Evolutionary conservation across 2,888 invertebrate genomes (phyloP).

Genomic region (Seira musarum): DNA sequence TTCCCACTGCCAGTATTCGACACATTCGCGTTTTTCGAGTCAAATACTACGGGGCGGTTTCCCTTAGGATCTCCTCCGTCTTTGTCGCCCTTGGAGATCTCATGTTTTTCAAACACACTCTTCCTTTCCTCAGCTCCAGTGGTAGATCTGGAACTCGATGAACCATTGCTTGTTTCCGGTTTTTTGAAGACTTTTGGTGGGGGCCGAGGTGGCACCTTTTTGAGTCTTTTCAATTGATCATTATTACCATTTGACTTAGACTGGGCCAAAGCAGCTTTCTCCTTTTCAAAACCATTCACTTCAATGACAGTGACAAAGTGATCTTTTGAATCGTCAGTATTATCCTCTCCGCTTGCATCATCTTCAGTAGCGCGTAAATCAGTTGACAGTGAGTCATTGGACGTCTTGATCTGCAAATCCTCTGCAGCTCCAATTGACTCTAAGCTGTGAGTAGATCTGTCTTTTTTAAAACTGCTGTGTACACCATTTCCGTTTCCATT

Average conservation of each 20-base stretch:
- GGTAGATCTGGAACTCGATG: slow-evolving; percentile 13
- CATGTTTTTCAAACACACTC: slow-evolving; percentile 37
- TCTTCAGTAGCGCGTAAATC: slow-evolving; percentile 71
- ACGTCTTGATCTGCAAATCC: slow-evolving; percentile 42
- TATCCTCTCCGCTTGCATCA: slow-evolving; percentile 62
- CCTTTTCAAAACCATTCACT: slow-evolving; percentile 80
- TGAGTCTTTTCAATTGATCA: slow-evolving; percentile 63
- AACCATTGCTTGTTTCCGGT: slow-evolving; percentile 18
- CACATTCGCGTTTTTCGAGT: slow-evolving; percentile 58
- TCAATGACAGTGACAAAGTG: slow-evolving; percentile 91
- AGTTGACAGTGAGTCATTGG: slow-evolving; percentile 45
- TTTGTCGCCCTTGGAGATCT: slow-evolving; percentile 36
- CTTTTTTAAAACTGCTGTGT: slow-evolving; percentile 35
- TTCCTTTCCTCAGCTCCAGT: slow-evolving; percentile 29
- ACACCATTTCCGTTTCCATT: slow-evolving; percentile 39
- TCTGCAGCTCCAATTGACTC: slow-evolving; percentile 48
- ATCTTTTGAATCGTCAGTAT: slow-evolving; percentile 72
- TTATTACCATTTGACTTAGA: slow-evolving; percentile 54
- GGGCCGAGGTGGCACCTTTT: slow-evolving; percentile 72
- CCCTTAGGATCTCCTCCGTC: slow-evolving; percentile 24
- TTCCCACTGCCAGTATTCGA: slow-evolving; percentile 45
- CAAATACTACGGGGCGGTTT: slow-evolving; percentile 68
- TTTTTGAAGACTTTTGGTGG: slow-evolving; percentile 72
- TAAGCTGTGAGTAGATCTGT: slow-evolving; percentile 45
- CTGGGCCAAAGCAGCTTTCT: slow-evolving; percentile 66